Percentiles rank a stretch among this genome's conserved stretches.
Evolutionary conservation across 2,113 vertebrate species (phyloP).

Genomic region (Xenopus borealis): DNA sequence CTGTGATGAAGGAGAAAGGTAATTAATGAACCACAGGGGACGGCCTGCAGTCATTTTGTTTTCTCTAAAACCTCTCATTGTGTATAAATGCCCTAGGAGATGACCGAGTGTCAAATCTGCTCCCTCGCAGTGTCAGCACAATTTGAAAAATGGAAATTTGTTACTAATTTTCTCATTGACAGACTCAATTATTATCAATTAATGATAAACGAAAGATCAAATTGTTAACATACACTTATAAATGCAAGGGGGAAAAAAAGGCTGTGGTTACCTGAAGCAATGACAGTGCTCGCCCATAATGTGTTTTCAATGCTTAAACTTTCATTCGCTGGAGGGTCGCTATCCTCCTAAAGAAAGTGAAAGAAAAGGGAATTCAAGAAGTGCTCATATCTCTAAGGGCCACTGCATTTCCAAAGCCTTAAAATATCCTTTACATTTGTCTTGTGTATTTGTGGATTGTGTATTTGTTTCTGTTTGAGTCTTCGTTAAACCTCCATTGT

Average conservation of each 20-base stretch:
- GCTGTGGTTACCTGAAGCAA: constrained; percentile 82
- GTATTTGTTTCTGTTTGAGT: too few species aligned
- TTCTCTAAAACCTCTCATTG: constrained; percentile 1
- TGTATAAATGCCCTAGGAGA: constrained; percentile 52
- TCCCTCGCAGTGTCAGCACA: constrained; percentile 49
- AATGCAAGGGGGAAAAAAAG: background rate
- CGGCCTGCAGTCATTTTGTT: background rate
- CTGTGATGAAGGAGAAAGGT: too few species aligned
- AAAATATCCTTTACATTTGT: too few species aligned
- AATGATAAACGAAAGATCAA: constrained; percentile 52
- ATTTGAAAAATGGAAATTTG: constrained; percentile 54
- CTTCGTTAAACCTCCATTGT: too few species aligned
- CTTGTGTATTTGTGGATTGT: too few species aligned
- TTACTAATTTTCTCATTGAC: constrained; percentile 59
- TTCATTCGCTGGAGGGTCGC: constrained; percentile 90
- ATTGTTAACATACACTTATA: constrained; percentile 63
- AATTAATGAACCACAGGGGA: background rate
- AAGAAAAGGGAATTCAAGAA: background rate
- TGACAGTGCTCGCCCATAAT: constrained; percentile 93
- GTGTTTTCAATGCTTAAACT: constrained; percentile 96
- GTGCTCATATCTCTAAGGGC: too few species aligned
- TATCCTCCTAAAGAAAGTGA: constrained; percentile 79
- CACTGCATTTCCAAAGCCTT: too few species aligned
- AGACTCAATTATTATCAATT: constrained; percentile 61
- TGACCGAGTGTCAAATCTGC: constrained; percentile 42